Base-by-base conservation (phyloP, 2,797 vertebrate genomes). In the Mus spretus region DNA sequence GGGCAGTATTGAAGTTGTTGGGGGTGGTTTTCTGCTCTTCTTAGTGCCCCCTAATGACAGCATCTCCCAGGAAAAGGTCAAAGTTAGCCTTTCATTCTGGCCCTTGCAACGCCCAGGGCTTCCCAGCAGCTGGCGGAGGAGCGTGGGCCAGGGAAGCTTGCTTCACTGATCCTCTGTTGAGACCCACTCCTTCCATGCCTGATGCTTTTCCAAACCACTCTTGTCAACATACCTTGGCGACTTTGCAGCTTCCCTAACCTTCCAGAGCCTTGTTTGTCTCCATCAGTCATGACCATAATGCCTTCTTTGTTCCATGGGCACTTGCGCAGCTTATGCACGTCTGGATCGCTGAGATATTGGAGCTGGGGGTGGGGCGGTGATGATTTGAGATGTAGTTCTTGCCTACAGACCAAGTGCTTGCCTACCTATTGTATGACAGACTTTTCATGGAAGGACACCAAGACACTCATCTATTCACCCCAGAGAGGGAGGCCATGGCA, bases 21-120 rank as follows among this genome's bases (percentile, higher is more conserved):
- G 15, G 26, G 26, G 79, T 20, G 10, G 9, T 57, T 95, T 93
- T 89, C 80, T 96, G 44, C 80, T 86, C 79, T 77, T 55, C 10
- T 82, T 88, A 78, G 70, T 34, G 47, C 37, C 63, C 65, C 80
- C 70, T 89, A 72, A 80, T 79, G 47, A 87, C 93, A 86, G 63
- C 55, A 50, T 75, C 80, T 93, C 84, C 77, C 92, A 74, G 77
- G 57, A 89, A 94, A 94, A 89, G 80, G 80, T 63, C 7, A 55
- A 67, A 89, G 72, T 92, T 77, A 79, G 10, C 13, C 9, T 83
- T 89, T 94, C 65, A 50, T 84, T 83, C 81, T 55, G 53, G 81
- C 50, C 37, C 8, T 53, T 77, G 59, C 65, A 88, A 89, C 77
- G 89, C 24, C 53, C 70, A 22, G 83, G 82, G 28, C 70, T 95